A percentile compares a stretch with the other conserved stretches of the same genome.
Conservation (phyloP, 2,797 vertebrate species). For the Aeoliscus strigatus region DNA sequence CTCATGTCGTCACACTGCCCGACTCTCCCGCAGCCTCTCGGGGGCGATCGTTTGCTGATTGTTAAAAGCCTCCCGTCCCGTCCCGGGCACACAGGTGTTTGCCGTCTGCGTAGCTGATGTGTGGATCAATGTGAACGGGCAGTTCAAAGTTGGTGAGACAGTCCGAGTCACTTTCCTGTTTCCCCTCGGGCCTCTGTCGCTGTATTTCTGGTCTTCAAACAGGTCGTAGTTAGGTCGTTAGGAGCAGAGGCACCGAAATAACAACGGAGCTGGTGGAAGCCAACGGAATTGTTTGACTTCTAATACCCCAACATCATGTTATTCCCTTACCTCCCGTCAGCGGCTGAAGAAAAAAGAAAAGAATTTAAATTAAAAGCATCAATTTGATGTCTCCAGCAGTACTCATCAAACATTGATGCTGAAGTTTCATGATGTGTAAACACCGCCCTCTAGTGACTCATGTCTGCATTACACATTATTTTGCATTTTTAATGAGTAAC, state of each 20-base stretch:
- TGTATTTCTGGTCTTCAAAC: too few relatives aligned
- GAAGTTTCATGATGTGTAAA: conserved; percentile 27
- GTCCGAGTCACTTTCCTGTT: too few relatives aligned
- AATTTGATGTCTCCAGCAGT: conserved; percentile 1
- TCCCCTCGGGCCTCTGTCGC: too few relatives aligned
- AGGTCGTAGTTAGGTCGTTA: too few relatives aligned
- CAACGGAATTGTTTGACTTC: conserved; percentile 26
- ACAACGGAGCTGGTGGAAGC: too few relatives aligned
- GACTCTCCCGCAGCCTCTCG: conserved; percentile 19
- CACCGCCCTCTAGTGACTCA: conserved; percentile 53
- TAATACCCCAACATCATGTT: conserved; percentile 9
- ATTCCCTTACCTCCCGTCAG: conserved; percentile 4
- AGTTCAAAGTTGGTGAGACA: too few relatives aligned
- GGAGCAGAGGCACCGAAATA: too few relatives aligned
- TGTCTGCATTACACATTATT: conserved; percentile 44
- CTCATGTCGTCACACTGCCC: conserved; percentile 39
- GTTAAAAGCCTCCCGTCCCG: too few relatives aligned
- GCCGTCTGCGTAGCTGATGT: too few relatives aligned
- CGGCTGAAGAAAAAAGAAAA: neutral
- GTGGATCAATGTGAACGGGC: too few relatives aligned
- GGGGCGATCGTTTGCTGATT: conserved; percentile 42
- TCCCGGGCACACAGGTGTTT: too few relatives aligned
- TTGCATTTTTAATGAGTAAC: conserved; percentile 47
- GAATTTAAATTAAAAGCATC: neutral
- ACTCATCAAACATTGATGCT: conserved; percentile 9